These are phyloP conservation scores for Cyclargus thomasi DNA, from an alignment of 1,140 invertebrate genomes.

Conservation along the genomic window DNA sequence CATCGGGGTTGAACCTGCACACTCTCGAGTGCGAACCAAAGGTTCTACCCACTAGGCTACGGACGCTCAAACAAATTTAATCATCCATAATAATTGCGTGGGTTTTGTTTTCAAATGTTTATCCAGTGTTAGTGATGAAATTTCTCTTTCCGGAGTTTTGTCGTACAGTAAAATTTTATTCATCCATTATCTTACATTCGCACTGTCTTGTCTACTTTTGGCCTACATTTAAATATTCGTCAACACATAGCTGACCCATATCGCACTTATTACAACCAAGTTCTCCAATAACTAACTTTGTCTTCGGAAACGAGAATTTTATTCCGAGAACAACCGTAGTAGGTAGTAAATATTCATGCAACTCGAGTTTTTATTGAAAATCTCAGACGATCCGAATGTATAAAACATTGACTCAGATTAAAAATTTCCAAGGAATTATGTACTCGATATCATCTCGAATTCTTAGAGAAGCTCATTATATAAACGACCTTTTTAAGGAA, in stretches of 20 bases:
- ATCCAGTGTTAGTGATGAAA: not conserved
- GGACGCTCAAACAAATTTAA: too few relatives aligned
- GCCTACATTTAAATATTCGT: not conserved
- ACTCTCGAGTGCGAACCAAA: too few relatives aligned
- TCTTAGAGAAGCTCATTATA: not conserved
- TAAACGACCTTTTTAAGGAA: not conserved
- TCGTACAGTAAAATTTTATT: not conserved
- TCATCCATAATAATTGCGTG: too few relatives aligned
- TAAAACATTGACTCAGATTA: not conserved
- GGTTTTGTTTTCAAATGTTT: too few relatives aligned
- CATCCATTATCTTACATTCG: not conserved
- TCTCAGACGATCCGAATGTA: conserved; percentile 29
- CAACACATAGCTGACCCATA: not conserved
- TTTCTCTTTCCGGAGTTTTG: not conserved
- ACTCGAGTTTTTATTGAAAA: conserved; percentile 40
- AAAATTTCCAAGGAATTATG: not conserved
- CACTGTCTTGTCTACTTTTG: not conserved
- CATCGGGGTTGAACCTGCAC: too few relatives aligned
- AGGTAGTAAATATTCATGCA: conserved; percentile 44
- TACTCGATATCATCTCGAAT: not conserved
- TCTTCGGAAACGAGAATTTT: conserved; percentile 32
- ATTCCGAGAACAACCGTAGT: conserved; percentile 36
- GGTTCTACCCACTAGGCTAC: too few relatives aligned
- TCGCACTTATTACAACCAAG: conserved; percentile 8
- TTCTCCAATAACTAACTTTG: conserved; percentile 19